Conservation (phyloP, 2,888 invertebrate species). For the Thalpophila matura region DNA sequence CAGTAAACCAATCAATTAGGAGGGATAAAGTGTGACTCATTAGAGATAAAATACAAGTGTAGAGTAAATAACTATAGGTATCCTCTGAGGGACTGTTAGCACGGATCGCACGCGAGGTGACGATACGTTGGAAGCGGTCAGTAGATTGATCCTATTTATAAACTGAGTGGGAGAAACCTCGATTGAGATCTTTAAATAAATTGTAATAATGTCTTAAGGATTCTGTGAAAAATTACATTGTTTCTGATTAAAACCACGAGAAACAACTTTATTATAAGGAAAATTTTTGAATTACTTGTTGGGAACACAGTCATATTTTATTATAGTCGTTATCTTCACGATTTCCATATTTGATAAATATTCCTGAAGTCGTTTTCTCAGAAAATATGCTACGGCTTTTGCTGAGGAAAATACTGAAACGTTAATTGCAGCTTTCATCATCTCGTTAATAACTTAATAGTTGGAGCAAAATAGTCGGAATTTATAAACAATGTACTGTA, state of each 20-base stretch:
- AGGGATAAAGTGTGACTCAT: constrained; percentile 35
- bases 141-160: constrained; percentile 33
- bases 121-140: constrained; percentile 14
- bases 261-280: no score
- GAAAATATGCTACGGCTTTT: background rate
- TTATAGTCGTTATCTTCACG: no score
- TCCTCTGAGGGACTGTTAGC: constrained; percentile 47
- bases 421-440: constrained; percentile 1
- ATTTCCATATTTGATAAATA: no score
- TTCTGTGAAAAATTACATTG: background rate
- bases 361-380: background rate
- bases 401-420: background rate
- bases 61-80: constrained; percentile 46
- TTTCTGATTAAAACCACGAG: no score
- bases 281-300: no score
- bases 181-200: background rate
- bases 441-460: background rate
- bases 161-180: background rate
- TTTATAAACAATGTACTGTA: background rate
- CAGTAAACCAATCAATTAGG: constrained; percentile 38
- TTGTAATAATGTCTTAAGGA: no score
- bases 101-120: constrained; percentile 24
- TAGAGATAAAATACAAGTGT: constrained; percentile 37
- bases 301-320: no score
- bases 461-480: background rate